Percentiles rank a stretch among this genome's conserved stretches.
Conservation (phyloP, 2,113 vertebrate genomes). For the Calonectris borealis region DNA sequence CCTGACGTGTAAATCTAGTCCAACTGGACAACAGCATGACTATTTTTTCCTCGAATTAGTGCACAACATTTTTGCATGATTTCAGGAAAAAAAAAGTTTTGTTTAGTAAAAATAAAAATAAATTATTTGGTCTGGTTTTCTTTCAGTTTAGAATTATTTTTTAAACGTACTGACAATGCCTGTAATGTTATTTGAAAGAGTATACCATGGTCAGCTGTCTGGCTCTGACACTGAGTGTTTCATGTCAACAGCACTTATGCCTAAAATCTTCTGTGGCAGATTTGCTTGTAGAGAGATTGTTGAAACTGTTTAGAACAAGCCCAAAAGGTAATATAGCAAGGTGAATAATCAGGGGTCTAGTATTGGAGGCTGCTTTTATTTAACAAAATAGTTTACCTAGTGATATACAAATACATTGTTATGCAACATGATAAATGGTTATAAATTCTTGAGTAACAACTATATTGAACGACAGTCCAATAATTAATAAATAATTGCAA, state of each 20-base stretch:
- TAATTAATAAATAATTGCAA: background rate
- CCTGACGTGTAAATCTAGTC: background rate
- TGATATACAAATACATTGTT: background rate
- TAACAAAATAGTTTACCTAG: background rate
- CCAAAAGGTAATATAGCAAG: background rate
- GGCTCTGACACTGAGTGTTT: background rate
- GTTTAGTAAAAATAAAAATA: background rate
- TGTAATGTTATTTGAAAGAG: background rate
- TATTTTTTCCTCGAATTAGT: background rate
- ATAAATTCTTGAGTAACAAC: background rate
- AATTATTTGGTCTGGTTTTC: background rate
- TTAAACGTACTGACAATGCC: background rate
- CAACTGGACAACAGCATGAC: background rate
- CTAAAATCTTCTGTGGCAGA: background rate
- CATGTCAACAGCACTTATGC: background rate
- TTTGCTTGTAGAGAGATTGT: background rate
- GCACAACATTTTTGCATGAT: background rate
- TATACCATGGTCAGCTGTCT: background rate
- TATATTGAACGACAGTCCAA: background rate
- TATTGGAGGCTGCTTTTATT: background rate
- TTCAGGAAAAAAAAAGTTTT: background rate
- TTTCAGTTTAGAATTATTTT: background rate
- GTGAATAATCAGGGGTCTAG: background rate
- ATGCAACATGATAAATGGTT: background rate
- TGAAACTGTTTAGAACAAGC: background rate